These are phyloP conservation scores for Drosophila aff. DNA, from an alignment of 1,140 invertebrate species.

Conservation along the genomic window DNA sequence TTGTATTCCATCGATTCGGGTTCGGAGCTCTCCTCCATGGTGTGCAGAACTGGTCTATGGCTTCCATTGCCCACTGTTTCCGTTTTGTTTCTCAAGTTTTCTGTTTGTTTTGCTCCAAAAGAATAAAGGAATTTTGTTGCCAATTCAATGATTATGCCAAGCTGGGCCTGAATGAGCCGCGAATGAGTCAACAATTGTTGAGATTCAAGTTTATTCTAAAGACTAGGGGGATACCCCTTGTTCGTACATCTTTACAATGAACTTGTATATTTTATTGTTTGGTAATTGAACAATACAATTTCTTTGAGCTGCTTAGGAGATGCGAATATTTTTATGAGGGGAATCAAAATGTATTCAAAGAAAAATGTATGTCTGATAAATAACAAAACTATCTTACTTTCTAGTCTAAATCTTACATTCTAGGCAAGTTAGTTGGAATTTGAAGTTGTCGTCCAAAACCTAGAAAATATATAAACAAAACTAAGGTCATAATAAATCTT, in stretches of 20 bases:
- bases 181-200: constrained; percentile 38
- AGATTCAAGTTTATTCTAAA: neutral
- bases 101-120: constrained; percentile 58
- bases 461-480: neutral
- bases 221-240: constrained; percentile 29
- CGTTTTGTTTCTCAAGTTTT: constrained; percentile 75
- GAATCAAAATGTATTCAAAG: neutral
- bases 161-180: constrained; percentile 24
- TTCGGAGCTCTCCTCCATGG: neutral
- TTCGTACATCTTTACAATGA: constrained; percentile 5
- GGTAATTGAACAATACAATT: neutral
- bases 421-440: no score
- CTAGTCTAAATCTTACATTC: neutral
- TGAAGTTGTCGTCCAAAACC: no score
- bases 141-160: constrained; percentile 48
- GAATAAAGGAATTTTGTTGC: constrained; percentile 53
- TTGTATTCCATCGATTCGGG: constrained; percentile 10
- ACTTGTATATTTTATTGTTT: neutral
- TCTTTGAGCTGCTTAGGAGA: neutral
- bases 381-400: neutral
- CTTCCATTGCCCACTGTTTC: constrained; percentile 50
- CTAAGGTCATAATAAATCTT: neutral
- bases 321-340: neutral
- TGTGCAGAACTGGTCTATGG: constrained; percentile 44
- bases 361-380: neutral